Base-by-base conservation (phyloP, 2,888 invertebrate species). In the Mesorhabditis sp. region DNA sequence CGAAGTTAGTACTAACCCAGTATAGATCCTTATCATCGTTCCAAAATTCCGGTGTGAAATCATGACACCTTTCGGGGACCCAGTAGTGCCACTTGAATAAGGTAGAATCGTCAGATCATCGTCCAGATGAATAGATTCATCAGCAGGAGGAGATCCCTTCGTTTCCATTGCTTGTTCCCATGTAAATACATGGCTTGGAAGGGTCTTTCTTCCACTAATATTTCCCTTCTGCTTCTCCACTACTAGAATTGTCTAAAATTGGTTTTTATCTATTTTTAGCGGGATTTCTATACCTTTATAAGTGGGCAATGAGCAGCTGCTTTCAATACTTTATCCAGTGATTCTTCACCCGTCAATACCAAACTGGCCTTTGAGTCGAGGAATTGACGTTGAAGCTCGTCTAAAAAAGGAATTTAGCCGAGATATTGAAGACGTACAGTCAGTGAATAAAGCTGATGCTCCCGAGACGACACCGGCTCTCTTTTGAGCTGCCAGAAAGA, bases 1-100 rank as follows among this genome's bases (percentile, higher is more conserved):
- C 45, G 13, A 45, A 66, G 45, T 41, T 4, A 65, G n/a, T 62
- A 71, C 76, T 70, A 13, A 80, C 80, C 72, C 63, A 4, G 70
- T 62, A 68, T 75, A 76, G 69, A 83, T 77, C 15, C 68, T 73
- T 44, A 82, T 73, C 81, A 82, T 81, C 44, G 79, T 75, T 42
- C 76, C 74, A 61, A 82, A 76, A 69, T 79, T 80, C 67, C 71
- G 67, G 68, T 83, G 83, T 42, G 77, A 78, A 45, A 82, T 74
- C 80, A 83, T 79, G 15, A 83, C 83, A 65, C 83, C 83, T 65
- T 83, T 83, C 7, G 83, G 82, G 43, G 79, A 70, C 45, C 83
- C 83, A 13, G 83, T 82, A 41, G 83, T 83, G 41, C 83, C 83
- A 66, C 80, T 78, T 4, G 82, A 82, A 69, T 81, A 82, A 5